Evolutionary conservation across 2,888 invertebrate species (phyloP), one percentile per base, ranked within the genome.

Genomic region (Pseudococcus longispinus): DNA sequence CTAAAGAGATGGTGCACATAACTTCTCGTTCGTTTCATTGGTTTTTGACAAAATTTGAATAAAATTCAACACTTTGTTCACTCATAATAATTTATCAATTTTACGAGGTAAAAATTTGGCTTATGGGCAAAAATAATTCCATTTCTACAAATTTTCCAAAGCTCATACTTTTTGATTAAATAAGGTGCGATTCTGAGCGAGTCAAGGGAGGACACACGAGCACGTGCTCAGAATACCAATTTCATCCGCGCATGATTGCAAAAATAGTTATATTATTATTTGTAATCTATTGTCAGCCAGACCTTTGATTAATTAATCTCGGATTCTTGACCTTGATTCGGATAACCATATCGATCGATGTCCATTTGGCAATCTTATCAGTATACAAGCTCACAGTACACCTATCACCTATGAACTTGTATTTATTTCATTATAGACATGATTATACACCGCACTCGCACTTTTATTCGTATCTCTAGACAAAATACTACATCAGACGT

Each of bases 271-370:
- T 60, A 60, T 20, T 46, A 3, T n/a, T 55, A 55, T n/a, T 55
- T 15, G 70, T 70, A 70, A 70, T 29, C 70, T 18, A 70, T 70
- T 29, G 70, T 32, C 70, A 70, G 70, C 70, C 26, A 70, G n/a
- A n/a, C 70, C 29, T 70, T 70, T 70, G 29, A 29, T 29, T 70
- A 70, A 70, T 70, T 70, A 70, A 29, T 20, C 70, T 70, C 32
- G 18, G 4, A 15, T 29, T 70, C 32, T 70, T 70, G 29, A 70
- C 70, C 70, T 70, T 70, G 70, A 32, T 70, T 70, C 18, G 29
- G 9, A 70, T 70, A 70, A 29, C 29, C 70, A 29, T 70, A 70
- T 29, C 70, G 70, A 70, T 29, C 70, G 29, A 70, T 29, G 51
- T 51, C n/a, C 51, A 60, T 60, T 60, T 60, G 23, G 60, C 60